Evolutionary conservation across 2,888 invertebrate species (phyloP), one percentile per base, ranked within the genome.

Genomic region (Cyaniris semiargus): DNA sequence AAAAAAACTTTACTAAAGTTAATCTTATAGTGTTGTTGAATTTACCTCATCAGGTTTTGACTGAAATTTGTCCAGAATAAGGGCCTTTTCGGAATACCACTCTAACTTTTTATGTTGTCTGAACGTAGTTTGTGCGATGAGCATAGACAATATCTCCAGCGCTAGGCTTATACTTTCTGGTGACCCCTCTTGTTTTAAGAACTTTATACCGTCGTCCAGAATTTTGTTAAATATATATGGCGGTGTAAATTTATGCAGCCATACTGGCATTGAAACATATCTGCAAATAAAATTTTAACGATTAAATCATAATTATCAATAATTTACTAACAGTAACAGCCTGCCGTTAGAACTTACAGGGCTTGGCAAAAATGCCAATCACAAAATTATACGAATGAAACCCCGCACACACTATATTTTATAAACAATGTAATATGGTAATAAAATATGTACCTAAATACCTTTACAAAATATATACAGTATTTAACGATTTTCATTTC

Each of bases 81-180:
- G 89, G 0, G 96, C 95, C 77, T 96, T 92, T 81, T 96, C 94
- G 38, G 95, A 95, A 85, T 94, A 96, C 96, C 95, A 95, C 1
- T 88, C 84, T 0, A 93, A 93, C 79, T 90, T 89, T 80, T 90
- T 92, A 76, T 94, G 91, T 38, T 89, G 89, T 70, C 93, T 85
- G 83, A 94, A 95, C 0, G 84, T 80, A 1, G 85, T 84, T 83
- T 96, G 95, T 0, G 81, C 81, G 21, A 96, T 88, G 23, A 96
- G 86, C 8, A 86, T 83, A 5, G 89, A 85, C 0, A 96, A 87
- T 60, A 95, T 89, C 0, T 93, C 86, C 34, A 95, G 88, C 0
- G 96, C 95, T 3, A 93, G 85, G 1, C 81, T 81, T 81, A 86
- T 86, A 10, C 83, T 77, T 1, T 83, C 78, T 0, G 80, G 79